phyloP scores from a whole-genome alignment of 2,113 vertebrate genomes.

The Meleagris gallopavo region DNA sequence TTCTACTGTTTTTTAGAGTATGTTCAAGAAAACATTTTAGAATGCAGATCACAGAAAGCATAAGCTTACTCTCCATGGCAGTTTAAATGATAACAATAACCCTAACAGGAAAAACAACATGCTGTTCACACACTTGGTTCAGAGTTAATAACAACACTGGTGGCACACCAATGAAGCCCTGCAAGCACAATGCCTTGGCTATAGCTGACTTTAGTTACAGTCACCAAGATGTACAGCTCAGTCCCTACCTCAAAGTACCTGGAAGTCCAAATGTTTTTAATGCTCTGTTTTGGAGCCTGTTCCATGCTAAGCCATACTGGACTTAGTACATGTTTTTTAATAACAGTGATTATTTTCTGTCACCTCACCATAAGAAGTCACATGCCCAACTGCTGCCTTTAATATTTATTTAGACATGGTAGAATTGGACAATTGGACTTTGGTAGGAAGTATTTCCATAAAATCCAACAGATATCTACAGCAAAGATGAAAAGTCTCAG shows the following conservation, averaged over 20 bases:
- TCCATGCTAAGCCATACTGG: not conserved
- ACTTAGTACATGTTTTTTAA: not conserved
- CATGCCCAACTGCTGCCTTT: not conserved
- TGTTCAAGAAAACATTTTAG: not conserved
- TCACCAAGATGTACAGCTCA: not conserved
- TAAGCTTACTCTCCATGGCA: not conserved
- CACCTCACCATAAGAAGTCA: not conserved
- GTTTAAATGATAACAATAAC: not conserved
- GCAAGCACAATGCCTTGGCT: not conserved
- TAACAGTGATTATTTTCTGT: not conserved
- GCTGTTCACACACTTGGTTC: not conserved
- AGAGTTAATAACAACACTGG: not conserved
- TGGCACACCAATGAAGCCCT: not conserved
- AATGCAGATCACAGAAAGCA: not conserved
- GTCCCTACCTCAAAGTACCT: not conserved
- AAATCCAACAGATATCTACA: conserved; percentile 55
- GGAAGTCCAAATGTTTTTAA: not conserved
- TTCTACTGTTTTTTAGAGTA: not conserved
- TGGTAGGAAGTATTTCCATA: conserved; percentile 1
- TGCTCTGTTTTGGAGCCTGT: not conserved
- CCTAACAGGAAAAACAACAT: not conserved
- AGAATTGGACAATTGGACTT: conserved; percentile 12
- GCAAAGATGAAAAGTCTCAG: conserved; percentile 38
- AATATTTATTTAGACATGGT: conserved; percentile 36
- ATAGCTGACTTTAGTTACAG: not conserved